Evolutionary conservation across 2,797 vertebrate species (phyloP).

Genomic region (Nannoperca obscura): DNA sequence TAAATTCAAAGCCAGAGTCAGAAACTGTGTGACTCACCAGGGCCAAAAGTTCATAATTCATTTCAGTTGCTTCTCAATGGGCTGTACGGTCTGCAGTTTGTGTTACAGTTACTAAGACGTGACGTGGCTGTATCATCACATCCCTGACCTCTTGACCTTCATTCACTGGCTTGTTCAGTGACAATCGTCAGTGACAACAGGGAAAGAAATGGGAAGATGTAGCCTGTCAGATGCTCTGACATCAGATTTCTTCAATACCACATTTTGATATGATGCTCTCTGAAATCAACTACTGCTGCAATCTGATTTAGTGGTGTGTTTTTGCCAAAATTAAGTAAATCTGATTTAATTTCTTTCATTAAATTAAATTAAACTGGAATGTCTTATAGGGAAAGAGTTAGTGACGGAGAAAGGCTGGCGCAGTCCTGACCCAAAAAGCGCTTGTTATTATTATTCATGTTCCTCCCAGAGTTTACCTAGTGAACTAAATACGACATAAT

Average conservation of each 20-base stretch:
- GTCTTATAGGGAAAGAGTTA: neutral
- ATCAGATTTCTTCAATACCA: constrained; percentile 1
- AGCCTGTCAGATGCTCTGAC: constrained; percentile 8
- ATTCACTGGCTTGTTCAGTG: constrained; percentile 27
- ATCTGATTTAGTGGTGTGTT: constrained; percentile 28
- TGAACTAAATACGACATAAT: constrained; percentile 33
- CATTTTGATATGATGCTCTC: constrained; percentile 15
- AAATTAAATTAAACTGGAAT: constrained; percentile 35
- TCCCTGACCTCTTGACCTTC: constrained; percentile 11
- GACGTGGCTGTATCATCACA: constrained; percentile 6
- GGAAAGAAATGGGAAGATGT: neutral
- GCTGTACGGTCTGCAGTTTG: neutral
- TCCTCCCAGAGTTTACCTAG: constrained; percentile 24
- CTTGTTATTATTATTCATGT: constrained; percentile 9
- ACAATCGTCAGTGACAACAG: neutral
- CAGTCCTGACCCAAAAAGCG: constrained; percentile 9
- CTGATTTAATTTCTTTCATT: constrained; percentile 17
- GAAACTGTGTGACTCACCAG: neutral
- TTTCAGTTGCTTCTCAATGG: constrained; percentile 29
- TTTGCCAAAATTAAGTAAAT: constrained; percentile 17
- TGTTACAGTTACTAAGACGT: constrained; percentile 1
- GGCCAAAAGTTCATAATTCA: constrained; percentile 6
- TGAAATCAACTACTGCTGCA: constrained; percentile 38
- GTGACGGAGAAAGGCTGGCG: constrained; percentile 12
- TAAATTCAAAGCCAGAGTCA: constrained; percentile 14